phyloP scores from a whole-genome alignment of 2,113 vertebrate species.

The Centrocercus urophasianus region DNA sequence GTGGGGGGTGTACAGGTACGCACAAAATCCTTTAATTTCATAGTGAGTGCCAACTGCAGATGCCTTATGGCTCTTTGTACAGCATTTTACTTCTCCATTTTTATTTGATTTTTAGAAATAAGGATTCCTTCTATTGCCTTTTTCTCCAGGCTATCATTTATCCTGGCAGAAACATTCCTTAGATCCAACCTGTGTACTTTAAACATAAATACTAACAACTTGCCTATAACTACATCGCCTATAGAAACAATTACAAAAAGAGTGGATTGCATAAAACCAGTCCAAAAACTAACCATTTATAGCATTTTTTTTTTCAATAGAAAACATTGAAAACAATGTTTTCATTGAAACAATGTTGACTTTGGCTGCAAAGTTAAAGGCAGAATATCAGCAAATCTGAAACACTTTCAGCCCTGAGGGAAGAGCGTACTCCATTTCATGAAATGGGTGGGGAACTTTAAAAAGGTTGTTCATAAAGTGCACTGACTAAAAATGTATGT shows the following conservation, averaged over 20 bases:
- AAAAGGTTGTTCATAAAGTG: constrained; percentile 5
- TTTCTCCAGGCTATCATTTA: constrained; percentile 31
- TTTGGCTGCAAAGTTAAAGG: neutral
- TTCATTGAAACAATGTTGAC: neutral
- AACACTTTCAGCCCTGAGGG: neutral
- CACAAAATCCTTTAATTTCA: neutral
- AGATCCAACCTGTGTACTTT: neutral
- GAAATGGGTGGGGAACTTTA: neutral
- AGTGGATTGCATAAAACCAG: neutral
- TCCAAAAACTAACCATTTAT: constrained; percentile 10
- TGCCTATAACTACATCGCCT: neutral
- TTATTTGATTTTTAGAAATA: constrained; percentile 27
- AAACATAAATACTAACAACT: constrained; percentile 30
- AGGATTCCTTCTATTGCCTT: neutral
- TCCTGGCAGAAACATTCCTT: neutral
- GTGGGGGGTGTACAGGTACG: neutral
- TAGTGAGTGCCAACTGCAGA: neutral
- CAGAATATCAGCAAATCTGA: neutral
- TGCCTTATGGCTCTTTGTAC: neutral
- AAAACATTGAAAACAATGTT: neutral
- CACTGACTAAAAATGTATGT: neutral
- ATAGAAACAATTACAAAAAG: neutral
- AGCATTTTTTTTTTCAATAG: constrained; percentile 7
- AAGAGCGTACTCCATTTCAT: neutral
- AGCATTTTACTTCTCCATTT: constrained; percentile 11